These are phyloP conservation scores for Cydia fagiglandana DNA, from an alignment of 1,140 invertebrate species.

Conservation along the genomic window DNA sequence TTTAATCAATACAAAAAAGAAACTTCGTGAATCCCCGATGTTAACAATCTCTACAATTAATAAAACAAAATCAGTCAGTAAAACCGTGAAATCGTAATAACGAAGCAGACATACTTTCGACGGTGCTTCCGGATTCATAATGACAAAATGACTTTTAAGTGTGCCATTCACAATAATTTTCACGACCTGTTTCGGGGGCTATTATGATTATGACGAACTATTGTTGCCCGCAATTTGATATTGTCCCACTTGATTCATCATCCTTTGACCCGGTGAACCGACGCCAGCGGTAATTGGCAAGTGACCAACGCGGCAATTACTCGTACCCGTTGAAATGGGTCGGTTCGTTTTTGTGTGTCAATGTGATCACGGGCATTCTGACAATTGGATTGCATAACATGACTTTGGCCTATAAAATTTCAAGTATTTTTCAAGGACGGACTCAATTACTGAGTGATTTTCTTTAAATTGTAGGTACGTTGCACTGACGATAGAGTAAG, in stretches of 20 bases:
- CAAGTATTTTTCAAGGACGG: neutral
- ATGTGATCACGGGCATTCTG: neutral
- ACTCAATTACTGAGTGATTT: neutral
- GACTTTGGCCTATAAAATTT: conserved; percentile 10
- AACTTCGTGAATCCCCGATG: no score
- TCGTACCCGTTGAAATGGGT: conserved; percentile 4
- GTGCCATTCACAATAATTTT: neutral
- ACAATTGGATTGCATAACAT: conserved; percentile 17
- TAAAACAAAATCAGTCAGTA: neutral
- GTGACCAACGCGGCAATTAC: conserved; percentile 18
- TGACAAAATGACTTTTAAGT: neutral
- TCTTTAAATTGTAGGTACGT: neutral
- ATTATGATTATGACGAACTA: neutral
- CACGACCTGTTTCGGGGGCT: neutral
- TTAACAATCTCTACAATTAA: neutral
- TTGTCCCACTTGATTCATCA: conserved; percentile 16
- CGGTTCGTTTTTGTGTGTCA: conserved; percentile 12
- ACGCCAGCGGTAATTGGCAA: conserved; percentile 20
- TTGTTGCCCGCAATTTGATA: conserved; percentile 6
- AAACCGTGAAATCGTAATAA: neutral
- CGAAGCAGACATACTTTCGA: neutral
- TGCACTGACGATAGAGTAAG: neutral
- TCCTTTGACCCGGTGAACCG: conserved; percentile 24
- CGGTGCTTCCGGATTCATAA: neutral
- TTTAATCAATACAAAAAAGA: no score